These are phyloP conservation scores for Portunus trituberculatus DNA, from an alignment of 1,140 invertebrate genomes.

Conservation along the genomic window DNA sequence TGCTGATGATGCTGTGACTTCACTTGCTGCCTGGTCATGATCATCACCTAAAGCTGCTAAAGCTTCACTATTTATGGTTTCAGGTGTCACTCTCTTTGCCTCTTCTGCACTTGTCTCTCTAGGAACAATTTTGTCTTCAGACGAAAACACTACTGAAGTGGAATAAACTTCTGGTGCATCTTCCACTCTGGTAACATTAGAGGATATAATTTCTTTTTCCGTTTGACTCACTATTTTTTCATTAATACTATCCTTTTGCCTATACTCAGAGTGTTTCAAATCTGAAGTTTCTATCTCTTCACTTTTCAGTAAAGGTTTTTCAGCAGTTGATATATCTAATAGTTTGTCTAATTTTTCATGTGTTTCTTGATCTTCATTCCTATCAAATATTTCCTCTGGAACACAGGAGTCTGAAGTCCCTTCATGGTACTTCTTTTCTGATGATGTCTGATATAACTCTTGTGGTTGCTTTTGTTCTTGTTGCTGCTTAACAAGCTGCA, in stretches of 20 bases:
- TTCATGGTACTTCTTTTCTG: not conserved
- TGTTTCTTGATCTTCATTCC: not conserved
- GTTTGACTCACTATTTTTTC: not conserved
- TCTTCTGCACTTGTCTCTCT: not conserved
- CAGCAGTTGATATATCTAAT: not conserved
- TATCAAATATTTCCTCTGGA: not conserved
- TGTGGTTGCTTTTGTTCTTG: conserved; percentile 29
- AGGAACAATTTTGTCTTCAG: not conserved
- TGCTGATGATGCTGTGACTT: conserved; percentile 67
- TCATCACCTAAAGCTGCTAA: conserved; percentile 52
- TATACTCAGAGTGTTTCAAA: not conserved
- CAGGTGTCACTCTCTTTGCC: not conserved
- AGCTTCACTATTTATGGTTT: conserved; percentile 26
- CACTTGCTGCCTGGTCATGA: conserved; percentile 31
- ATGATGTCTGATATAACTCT: not conserved
- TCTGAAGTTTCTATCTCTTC: not conserved
- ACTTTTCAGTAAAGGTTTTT: not conserved
- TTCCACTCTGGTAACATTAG: not conserved
- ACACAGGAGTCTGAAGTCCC: not conserved
- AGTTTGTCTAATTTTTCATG: too few relatives aligned
- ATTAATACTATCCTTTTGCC: not conserved
- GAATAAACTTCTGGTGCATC: not conserved
- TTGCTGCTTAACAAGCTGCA: conserved; percentile 44
- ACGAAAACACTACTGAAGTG: not conserved
- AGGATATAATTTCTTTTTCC: not conserved